phyloP scores from a whole-genome alignment of 2,113 vertebrate genomes.

The Fukomys damarensis region DNA sequence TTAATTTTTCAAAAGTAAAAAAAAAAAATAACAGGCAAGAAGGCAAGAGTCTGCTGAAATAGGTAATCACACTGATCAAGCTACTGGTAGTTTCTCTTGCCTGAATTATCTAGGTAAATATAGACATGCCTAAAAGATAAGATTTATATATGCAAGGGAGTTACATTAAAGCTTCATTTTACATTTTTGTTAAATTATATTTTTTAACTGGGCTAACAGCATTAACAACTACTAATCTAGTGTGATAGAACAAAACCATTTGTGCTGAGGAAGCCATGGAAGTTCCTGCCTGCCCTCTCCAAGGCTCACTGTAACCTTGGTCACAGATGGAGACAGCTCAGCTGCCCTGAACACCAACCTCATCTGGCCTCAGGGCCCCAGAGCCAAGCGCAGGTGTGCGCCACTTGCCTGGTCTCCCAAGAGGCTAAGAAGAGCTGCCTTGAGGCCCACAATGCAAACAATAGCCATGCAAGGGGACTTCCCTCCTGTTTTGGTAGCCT shows the following conservation, averaged over 20 bases:
- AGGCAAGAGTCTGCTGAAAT: neutral
- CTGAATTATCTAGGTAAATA: neutral
- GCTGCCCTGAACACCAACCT: slow-evolving; percentile 25
- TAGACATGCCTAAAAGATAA: neutral
- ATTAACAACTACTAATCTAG: slow-evolving; percentile 45
- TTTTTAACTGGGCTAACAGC: neutral
- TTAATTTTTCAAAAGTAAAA: slow-evolving; percentile 47
- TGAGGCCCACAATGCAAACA: neutral
- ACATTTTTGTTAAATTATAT: slow-evolving; percentile 35
- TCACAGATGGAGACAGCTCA: slow-evolving; percentile 51
- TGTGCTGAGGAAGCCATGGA: neutral
- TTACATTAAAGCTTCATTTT: slow-evolving; percentile 49
- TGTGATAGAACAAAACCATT: slow-evolving; percentile 54
- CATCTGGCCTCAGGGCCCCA: slow-evolving; percentile 29
- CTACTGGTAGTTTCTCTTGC: neutral
- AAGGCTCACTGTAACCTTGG: slow-evolving; percentile 27
- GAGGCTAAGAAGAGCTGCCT: neutral
- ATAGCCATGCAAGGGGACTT: slow-evolving; percentile 33
- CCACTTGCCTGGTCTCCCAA: neutral
- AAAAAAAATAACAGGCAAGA: neutral
- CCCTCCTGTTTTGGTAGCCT: neutral
- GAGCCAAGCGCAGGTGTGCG: slow-evolving; percentile 67
- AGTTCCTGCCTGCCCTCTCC: neutral
- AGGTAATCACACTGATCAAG: neutral
- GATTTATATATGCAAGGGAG: neutral